These are phyloP conservation scores for Microctenopoma stevenorrisi DNA, from an alignment of 2,797 vertebrate species.

Conservation along the genomic window DNA sequence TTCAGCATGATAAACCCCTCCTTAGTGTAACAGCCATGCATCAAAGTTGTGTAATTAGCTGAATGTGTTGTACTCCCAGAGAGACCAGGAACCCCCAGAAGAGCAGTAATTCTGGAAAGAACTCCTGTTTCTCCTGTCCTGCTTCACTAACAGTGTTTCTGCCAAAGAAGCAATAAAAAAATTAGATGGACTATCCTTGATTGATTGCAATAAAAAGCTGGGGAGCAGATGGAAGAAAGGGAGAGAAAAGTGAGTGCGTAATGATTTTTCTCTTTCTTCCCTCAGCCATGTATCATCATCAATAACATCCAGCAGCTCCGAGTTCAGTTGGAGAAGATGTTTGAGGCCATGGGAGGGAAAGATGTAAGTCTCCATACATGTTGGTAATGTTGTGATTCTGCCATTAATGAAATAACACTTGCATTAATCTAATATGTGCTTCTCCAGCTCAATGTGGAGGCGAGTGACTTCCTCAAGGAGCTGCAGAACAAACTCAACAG, in stretches of 20 bases:
- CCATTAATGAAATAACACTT: neutral
- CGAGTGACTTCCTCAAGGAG: conserved; percentile 97
- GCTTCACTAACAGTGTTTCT: conserved; percentile 51
- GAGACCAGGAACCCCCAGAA: conserved; percentile 54
- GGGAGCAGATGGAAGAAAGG: conserved; percentile 17
- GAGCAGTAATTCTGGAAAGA: conserved; percentile 66
- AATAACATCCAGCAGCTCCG: conserved; percentile 98
- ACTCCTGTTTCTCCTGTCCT: conserved; percentile 44
- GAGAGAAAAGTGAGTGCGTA: conserved; percentile 17
- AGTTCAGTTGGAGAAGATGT: conserved; percentile 98
- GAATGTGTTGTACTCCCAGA: conserved; percentile 63
- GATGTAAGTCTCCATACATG: conserved; percentile 81
- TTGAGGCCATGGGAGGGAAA: conserved; percentile 98
- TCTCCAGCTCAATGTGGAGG: conserved; percentile 92
- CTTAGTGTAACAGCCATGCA: conserved; percentile 37
- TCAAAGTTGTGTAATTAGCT: conserved; percentile 72
- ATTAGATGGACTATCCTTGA: conserved; percentile 56
- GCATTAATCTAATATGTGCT: conserved; percentile 17
- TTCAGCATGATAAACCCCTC: conserved; percentile 34
- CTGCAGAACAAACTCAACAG: conserved; percentile 97
- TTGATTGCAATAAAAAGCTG: conserved; percentile 53
- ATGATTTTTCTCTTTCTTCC: conserved; percentile 41
- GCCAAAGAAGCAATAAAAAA: conserved; percentile 57
- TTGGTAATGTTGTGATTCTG: neutral
- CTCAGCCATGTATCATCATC: conserved; percentile 96